These are phyloP conservation scores for Rhingia campestris DNA, from an alignment of 2,888 invertebrate genomes.

Conservation along the genomic window DNA sequence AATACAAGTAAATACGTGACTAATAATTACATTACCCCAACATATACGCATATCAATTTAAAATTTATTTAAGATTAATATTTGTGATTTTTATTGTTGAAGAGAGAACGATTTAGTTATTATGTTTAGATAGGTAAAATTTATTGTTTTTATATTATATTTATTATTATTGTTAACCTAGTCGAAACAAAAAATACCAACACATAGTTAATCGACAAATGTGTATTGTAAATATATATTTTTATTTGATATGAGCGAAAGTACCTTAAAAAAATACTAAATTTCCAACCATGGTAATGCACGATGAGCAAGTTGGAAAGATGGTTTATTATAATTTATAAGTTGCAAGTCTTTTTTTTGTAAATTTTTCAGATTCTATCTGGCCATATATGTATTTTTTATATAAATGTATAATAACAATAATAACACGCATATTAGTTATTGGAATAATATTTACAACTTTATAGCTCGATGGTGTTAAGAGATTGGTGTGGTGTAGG, in stretches of 20 bases:
- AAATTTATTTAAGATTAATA: background rate
- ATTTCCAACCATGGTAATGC: conserved; percentile 42
- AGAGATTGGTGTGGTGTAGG: no score
- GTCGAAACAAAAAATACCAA: conserved; percentile 45
- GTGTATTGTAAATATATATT: conserved; percentile 79
- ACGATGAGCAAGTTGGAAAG: conserved; percentile 41
- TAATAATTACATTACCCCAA: no score
- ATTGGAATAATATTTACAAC: no score
- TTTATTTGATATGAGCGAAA: conserved; percentile 79
- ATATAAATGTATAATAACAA: conserved; percentile 24
- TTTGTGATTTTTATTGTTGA: conserved; percentile 49
- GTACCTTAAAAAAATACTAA: conserved; percentile 79
- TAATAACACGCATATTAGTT: background rate
- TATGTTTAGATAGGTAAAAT: conserved; percentile 5
- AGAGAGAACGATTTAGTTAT: conserved; percentile 20
- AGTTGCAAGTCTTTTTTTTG: conserved; percentile 42
- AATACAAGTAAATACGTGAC: no score
- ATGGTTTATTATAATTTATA: conserved; percentile 43
- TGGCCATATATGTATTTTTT: conserved; percentile 54
- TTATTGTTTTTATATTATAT: conserved; percentile 13
- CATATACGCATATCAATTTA: no score
- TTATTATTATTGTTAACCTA: conserved; percentile 68
- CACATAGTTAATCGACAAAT: conserved; percentile 33
- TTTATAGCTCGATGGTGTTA: no score
- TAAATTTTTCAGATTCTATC: conserved; percentile 43